A percentile compares a stretch with the other conserved stretches of the same genome.
Evolutionary conservation across 2,113 vertebrate genomes (phyloP).

Genomic region (Coreoperca whiteheadi): DNA sequence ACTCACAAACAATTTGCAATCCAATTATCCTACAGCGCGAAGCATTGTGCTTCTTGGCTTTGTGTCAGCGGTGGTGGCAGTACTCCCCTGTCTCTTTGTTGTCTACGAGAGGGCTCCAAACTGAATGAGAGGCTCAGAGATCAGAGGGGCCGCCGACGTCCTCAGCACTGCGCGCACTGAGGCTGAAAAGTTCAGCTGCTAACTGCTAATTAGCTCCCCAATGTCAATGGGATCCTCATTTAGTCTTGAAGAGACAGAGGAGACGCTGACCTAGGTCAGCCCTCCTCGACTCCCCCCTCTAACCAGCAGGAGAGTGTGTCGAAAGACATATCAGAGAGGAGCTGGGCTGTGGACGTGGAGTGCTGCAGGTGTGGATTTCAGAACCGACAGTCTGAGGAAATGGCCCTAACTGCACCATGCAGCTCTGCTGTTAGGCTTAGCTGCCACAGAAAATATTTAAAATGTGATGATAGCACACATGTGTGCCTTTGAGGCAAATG

Average conservation of each 20-base stretch:
- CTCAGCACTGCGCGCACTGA: conserved; percentile 7
- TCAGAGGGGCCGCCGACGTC: conserved; percentile 55
- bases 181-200: conserved; percentile 55
- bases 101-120: conserved; percentile 52
- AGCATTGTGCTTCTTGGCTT: conserved; percentile 49
- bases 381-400: not conserved
- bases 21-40: conserved; percentile 60
- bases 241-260: conserved; percentile 45
- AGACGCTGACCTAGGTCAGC: conserved; percentile 55
- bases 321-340: not conserved
- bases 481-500: no score
- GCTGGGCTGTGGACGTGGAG: conserved; percentile 11
- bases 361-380: conserved; percentile 12
- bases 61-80: conserved; percentile 27
- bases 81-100: conserved; percentile 32
- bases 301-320: conserved; percentile 18
- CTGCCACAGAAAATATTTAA: not conserved
- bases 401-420: not conserved
- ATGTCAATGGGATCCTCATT: conserved; percentile 55
- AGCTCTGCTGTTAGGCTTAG: not conserved
- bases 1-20: conserved; percentile 69
- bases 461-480: not conserved
- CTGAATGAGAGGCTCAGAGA: conserved; percentile 53
- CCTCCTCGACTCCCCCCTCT: not conserved
- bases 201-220: conserved; percentile 70